Conservation (phyloP, 2,113 vertebrate genomes). For the Bos indicus region DNA sequence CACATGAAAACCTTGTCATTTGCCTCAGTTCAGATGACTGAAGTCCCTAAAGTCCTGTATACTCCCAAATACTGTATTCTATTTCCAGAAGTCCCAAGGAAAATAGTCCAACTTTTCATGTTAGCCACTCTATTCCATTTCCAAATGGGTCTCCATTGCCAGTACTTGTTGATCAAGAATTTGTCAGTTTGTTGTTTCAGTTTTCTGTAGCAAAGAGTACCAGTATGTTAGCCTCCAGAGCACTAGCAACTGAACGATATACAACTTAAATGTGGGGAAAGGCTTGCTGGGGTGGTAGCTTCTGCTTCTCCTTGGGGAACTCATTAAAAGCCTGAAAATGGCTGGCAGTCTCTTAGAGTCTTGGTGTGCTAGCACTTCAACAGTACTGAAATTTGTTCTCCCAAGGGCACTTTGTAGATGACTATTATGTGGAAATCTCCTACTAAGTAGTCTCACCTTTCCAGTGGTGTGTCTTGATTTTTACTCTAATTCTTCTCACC, state of each 20-base stretch:
- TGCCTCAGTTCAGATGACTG: neutral
- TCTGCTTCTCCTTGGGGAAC: conserved; percentile 39
- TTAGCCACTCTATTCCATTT: neutral
- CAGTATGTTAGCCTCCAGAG: neutral
- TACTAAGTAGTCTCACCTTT: neutral
- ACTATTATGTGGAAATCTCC: neutral
- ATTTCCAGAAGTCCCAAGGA: neutral
- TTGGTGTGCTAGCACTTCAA: neutral
- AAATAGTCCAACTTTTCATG: neutral
- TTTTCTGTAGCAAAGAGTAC: conserved; percentile 8
- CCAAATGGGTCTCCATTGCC: neutral
- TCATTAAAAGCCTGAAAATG: conserved; percentile 43
- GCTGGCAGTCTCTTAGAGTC: neutral
- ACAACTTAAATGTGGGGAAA: neutral
- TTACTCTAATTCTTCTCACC: conserved; percentile 9
- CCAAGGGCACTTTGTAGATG: neutral
- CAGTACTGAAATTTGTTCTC: neutral
- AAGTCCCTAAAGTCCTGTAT: neutral
- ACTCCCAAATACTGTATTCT: neutral
- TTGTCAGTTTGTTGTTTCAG: conserved; percentile 10
- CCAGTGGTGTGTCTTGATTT: neutral
- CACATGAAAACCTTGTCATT: neutral
- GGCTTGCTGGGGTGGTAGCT: neutral
- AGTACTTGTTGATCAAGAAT: conserved; percentile 1
- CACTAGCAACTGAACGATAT: neutral